Conservation (phyloP, 1,140 invertebrate species). For the Neotoxoptera formosana region DNA sequence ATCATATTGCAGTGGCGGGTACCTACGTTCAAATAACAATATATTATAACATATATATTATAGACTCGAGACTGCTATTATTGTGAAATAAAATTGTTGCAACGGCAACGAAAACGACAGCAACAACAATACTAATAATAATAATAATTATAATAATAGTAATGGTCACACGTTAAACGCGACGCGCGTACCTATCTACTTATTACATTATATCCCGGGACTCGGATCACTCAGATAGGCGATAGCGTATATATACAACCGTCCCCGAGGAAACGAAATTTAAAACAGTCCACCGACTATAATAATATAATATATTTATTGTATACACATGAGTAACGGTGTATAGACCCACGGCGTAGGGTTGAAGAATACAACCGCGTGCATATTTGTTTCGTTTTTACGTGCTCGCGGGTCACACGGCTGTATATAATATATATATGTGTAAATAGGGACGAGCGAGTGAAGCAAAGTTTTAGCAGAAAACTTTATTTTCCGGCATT, state of each 20-base stretch:
- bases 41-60: not conserved
- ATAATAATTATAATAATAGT: not conserved
- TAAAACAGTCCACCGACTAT: not conserved
- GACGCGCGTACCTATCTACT: not conserved
- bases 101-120: too few species aligned
- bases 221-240: not conserved
- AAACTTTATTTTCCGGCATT: constrained; percentile 27
- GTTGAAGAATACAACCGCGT: not conserved
- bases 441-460: too few species aligned
- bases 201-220: not conserved
- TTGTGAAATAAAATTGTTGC: not conserved
- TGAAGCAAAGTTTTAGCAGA: not conserved
- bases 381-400: constrained; percentile 17
- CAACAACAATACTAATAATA: too few species aligned
- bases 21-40: not conserved
- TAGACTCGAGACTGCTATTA: not conserved
- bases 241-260: not conserved
- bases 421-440: not conserved
- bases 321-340: not conserved
- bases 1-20: not conserved
- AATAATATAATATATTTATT: not conserved
- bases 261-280: not conserved
- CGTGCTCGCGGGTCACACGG: not conserved
- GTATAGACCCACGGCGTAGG: not conserved
- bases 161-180: not conserved